Conservation (phyloP, 1,140 invertebrate species). For the Calephelis nemesis region DNA sequence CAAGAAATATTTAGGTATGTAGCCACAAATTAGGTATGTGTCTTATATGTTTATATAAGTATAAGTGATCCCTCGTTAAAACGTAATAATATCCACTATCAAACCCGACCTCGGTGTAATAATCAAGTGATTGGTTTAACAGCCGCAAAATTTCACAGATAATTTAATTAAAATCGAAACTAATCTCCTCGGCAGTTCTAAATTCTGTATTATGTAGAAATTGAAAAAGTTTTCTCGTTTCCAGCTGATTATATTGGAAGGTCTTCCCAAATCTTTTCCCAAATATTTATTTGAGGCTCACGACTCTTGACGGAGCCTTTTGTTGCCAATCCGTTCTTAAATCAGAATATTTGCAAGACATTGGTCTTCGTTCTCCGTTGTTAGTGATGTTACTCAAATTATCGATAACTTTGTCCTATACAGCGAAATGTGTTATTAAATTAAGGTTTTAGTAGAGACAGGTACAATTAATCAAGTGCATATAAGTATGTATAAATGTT, state of each 20-base stretch:
- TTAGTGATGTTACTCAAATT: neutral
- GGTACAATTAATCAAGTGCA: too few relatives aligned
- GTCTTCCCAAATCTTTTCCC: constrained; percentile 48
- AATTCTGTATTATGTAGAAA: constrained; percentile 60
- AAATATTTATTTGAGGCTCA: constrained; percentile 60
- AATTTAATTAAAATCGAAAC: constrained; percentile 57
- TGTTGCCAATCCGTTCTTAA: constrained; percentile 29
- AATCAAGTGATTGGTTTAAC: constrained; percentile 16
- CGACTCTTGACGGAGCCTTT: constrained; percentile 38
- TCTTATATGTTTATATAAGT: too few relatives aligned
- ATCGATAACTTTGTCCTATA: constrained; percentile 2
- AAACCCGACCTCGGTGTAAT: constrained; percentile 5
- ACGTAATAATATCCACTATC: neutral
- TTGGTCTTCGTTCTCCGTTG: neutral
- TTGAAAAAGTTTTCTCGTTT: constrained; percentile 74
- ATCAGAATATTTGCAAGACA: constrained; percentile 21
- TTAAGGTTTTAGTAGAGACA: too few relatives aligned
- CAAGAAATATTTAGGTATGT: too few relatives aligned
- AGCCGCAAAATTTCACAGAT: constrained; percentile 26
- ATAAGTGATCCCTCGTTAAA: neutral
- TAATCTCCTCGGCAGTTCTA: constrained; percentile 46
- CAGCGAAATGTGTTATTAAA: too few relatives aligned
- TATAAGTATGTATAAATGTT: too few relatives aligned
- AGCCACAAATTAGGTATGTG: too few relatives aligned
- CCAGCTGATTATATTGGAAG: constrained; percentile 53